phyloP scores from a whole-genome alignment of 2,113 vertebrate genomes.

The Cavia porcellus region DNA sequence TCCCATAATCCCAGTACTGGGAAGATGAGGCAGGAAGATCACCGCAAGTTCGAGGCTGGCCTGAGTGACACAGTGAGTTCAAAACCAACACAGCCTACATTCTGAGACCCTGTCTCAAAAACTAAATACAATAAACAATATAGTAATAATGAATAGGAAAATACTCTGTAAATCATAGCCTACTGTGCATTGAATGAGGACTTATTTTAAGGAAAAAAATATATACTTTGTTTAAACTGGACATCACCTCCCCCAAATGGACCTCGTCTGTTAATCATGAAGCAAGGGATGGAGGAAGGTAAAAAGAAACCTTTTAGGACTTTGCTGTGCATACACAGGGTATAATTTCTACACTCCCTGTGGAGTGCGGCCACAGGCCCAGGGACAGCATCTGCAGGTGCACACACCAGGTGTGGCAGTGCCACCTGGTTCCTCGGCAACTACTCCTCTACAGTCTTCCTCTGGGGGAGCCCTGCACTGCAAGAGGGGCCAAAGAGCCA shows the following conservation, averaged over 20 bases:
- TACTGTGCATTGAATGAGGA: not conserved
- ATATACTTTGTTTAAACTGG: not conserved
- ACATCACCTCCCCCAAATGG: not conserved
- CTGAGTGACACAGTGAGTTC: not conserved
- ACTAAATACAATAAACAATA: not conserved
- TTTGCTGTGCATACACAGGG: constrained; percentile 8
- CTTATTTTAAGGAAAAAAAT: constrained; percentile 44
- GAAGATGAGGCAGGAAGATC: not conserved
- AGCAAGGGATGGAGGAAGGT: not conserved
- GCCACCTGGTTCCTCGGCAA: not conserved
- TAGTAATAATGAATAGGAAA: not conserved
- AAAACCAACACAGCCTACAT: not conserved
- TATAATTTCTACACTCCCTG: not conserved
- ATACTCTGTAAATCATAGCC: constrained; percentile 13
- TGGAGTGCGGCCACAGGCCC: not conserved
- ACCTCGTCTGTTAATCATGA: not conserved
- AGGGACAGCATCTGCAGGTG: not conserved
- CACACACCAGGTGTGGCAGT: not conserved
- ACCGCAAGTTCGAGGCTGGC: not conserved
- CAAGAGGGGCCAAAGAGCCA: not conserved
- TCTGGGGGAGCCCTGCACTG: not conserved
- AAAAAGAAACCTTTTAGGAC: not conserved
- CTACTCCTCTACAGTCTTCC: not conserved
- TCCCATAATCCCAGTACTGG: not conserved
- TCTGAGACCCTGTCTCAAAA: not conserved